Evolutionary conservation across 2,113 vertebrate species (phyloP), one percentile per base, ranked within the genome.

Genomic region (Opisthocomus hoazin): DNA sequence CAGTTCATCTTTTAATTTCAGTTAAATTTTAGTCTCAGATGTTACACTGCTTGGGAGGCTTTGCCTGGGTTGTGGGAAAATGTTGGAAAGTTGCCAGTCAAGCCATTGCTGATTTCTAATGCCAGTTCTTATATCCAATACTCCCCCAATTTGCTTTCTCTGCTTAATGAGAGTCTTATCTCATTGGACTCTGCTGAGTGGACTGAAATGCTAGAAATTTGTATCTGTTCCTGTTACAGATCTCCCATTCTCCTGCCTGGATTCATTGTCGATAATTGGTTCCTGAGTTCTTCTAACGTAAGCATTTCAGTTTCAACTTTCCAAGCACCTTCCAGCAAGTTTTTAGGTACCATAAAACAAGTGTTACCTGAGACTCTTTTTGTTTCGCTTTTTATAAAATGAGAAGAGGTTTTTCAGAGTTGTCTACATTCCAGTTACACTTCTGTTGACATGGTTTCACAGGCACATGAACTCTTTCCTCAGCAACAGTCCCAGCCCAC

Each of bases 191-290:
- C 64, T 74, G 82, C 79, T 93, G 84, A 96, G 70, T 80, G 46
- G 45, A 70, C 50, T 78, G 91, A 91, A 95, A 96, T n/a, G 45
- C 82, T 90, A 93, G 80, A 95, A 73, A 69, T 68, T 23, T 60
- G 2, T 83, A 20, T 37, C 64, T 64, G 39, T 86, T 85, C 2
- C 0, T 45, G 58, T 89, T 70, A 81, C 56, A 92, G 37, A 36
- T 56, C 68, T 86, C 60, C 32, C 54, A 56, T 73, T 63, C 37
- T 90, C 27, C 68, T 78, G 36, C 26, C 84, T 92, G 51, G 46
- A 74, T 78, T 71, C 32, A 60, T 21, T 58, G 30, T 41, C 77
- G 82, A 13, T 57, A 86, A 74, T 36, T 11, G 16, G 10, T 51
- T 84, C 64, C 43, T 26, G 48, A 53, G 48, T 68, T 94, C 68